These are phyloP conservation scores for Keiferia lycopersicella DNA, from an alignment of 2,888 invertebrate genomes.

Conservation along the genomic window DNA sequence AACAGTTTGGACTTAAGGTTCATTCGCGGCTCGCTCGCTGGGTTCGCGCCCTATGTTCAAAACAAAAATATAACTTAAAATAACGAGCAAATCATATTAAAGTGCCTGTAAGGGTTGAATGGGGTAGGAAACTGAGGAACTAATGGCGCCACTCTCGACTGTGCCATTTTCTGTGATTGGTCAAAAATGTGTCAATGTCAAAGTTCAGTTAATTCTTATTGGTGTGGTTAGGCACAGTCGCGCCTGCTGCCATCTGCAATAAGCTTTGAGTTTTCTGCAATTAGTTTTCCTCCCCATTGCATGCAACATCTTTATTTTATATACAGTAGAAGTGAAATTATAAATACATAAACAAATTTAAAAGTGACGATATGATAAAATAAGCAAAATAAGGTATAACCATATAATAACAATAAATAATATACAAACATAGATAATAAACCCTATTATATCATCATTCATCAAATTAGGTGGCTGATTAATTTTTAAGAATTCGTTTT, in stretches of 20 bases:
- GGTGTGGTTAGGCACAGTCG: too few relatives aligned
- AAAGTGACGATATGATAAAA: neutral
- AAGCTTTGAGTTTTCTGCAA: too few relatives aligned
- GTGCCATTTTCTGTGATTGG: too few relatives aligned
- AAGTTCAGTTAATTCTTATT: too few relatives aligned
- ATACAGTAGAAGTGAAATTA: too few relatives aligned
- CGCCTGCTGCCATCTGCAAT: too few relatives aligned
- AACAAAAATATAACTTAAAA: conserved; percentile 68
- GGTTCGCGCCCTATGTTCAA: conserved; percentile 84
- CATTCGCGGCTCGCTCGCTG: conserved; percentile 86
- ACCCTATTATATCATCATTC: neutral
- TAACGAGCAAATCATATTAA: conserved; percentile 59
- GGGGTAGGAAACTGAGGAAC: too few relatives aligned
- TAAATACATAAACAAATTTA: neutral
- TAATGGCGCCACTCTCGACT: too few relatives aligned
- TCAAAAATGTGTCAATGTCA: too few relatives aligned
- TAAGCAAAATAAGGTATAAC: neutral
- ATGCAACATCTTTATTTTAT: too few relatives aligned
- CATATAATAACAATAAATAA: neutral
- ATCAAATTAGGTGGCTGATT: neutral
- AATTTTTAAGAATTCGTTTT: neutral
- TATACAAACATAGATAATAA: neutral
- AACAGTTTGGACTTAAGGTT: conserved; percentile 93
- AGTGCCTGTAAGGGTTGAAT: neutral
- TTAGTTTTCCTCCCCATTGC: too few relatives aligned